Conservation (phyloP, 2,797 vertebrate genomes). For the Toxotes lorentzi region DNA sequence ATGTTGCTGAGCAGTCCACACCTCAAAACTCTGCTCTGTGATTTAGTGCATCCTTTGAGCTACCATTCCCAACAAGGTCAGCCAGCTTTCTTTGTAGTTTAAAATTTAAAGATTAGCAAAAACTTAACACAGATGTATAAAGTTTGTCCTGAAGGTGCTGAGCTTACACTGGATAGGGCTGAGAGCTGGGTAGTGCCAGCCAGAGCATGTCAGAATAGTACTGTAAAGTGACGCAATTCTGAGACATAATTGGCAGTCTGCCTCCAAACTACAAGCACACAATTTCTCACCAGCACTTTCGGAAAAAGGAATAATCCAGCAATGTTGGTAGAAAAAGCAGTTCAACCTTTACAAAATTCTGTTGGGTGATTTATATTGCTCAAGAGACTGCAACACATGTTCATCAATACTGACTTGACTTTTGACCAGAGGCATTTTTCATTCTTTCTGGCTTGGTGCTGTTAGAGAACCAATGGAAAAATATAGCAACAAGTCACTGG, state of each 20-base stretch:
- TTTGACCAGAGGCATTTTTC: constrained; percentile 35
- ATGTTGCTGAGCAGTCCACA: not conserved
- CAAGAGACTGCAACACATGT: constrained; percentile 40
- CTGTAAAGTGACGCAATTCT: constrained; percentile 39
- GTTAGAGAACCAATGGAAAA: constrained; percentile 17
- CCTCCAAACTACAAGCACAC: constrained; percentile 23
- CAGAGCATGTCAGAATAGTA: constrained; percentile 31
- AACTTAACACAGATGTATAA: not conserved
- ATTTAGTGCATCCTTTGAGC: not conserved
- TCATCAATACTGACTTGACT: constrained; percentile 47
- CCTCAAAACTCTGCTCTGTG: not conserved
- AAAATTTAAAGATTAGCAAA: not conserved
- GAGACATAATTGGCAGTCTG: constrained; percentile 43
- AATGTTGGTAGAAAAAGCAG: not conserved
- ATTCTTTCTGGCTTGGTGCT: constrained; percentile 23
- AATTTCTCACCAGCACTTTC: constrained; percentile 14
- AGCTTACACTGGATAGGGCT: constrained; percentile 4
- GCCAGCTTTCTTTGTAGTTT: constrained; percentile 14
- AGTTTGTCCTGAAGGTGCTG: constrained; percentile 15
- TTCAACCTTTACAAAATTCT: constrained; percentile 19
- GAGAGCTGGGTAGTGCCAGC: constrained; percentile 2
- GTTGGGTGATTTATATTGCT: constrained; percentile 30
- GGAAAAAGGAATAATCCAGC: constrained; percentile 24
- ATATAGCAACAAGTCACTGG: not conserved
- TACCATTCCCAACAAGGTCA: not conserved